These are phyloP conservation scores for Agrenia bidenticulata DNA, from an alignment of 2,888 invertebrate species.

Conservation along the genomic window DNA sequence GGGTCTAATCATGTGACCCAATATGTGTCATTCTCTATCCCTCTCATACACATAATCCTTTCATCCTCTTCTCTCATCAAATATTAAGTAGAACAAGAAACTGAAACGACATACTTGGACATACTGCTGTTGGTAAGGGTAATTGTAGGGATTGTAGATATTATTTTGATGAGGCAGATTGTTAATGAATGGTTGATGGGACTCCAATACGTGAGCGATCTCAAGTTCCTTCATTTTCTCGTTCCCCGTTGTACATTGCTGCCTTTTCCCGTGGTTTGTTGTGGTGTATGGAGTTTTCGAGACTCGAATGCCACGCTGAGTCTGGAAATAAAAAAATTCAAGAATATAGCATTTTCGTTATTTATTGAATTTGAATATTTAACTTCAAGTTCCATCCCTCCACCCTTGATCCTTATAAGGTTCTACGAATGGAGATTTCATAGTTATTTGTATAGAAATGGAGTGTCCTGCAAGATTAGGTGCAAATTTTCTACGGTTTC, in stretches of 20 bases:
- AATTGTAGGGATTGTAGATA: conserved; percentile 17
- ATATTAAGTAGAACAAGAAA: conserved; percentile 11
- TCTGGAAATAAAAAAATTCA: conserved; percentile 26
- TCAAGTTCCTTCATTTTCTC: conserved; percentile 37
- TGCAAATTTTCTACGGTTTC: too few relatives aligned
- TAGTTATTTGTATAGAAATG: too few relatives aligned
- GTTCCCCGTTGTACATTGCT: background rate
- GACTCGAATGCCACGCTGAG: conserved; percentile 42
- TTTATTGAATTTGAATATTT: too few relatives aligned
- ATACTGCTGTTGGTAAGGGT: conserved; percentile 33
- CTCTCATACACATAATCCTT: background rate
- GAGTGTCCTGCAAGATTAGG: too few relatives aligned
- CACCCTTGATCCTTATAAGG: too few relatives aligned
- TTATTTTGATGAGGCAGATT: conserved; percentile 30
- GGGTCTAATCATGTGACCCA: background rate
- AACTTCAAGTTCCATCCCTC: too few relatives aligned
- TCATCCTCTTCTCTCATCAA: background rate
- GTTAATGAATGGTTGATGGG: conserved; percentile 23
- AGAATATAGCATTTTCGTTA: conserved; percentile 16
- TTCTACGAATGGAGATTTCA: too few relatives aligned
- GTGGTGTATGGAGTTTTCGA: conserved; percentile 39
- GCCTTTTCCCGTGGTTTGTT: conserved; percentile 27
- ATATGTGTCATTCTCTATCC: background rate
- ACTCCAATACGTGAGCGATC: conserved; percentile 28
- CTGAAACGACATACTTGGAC: conserved; percentile 37